phyloP scores from a whole-genome alignment of 2,888 invertebrate genomes.

The Stegophylla sp. region DNA sequence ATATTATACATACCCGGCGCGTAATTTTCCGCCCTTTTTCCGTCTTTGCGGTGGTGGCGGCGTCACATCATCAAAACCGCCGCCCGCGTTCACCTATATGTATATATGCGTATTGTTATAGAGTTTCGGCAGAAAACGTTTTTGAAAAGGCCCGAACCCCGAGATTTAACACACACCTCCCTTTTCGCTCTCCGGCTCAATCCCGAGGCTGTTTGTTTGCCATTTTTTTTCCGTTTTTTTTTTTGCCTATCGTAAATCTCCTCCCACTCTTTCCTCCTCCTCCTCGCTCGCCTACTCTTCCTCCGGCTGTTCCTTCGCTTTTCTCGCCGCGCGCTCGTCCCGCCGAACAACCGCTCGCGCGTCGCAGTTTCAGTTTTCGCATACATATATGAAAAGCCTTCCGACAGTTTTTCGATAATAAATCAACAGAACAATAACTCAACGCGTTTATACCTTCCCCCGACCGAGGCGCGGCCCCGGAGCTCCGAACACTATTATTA shows the following conservation, averaged over 20 bases:
- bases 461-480: background rate
- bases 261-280: background rate
- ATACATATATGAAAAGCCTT: constrained; percentile 30
- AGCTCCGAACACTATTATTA: no score
- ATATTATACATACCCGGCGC: constrained; percentile 32
- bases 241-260: constrained; percentile 19
- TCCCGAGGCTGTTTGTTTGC: constrained; percentile 7
- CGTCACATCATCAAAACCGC: no score
- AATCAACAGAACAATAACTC: constrained; percentile 57
- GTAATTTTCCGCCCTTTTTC: constrained; percentile 2
- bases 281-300: background rate
- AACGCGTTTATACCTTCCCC: background rate
- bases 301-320: no score
- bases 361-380: constrained; percentile 29
- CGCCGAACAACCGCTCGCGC: no score
- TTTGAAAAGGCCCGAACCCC: background rate
- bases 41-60: background rate
- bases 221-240: background rate
- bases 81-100: no score
- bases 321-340: background rate
- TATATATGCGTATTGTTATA: no score
- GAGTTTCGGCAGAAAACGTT: background rate
- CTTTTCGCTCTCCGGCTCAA: background rate
- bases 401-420: constrained; percentile 58
- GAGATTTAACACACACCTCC: constrained; percentile 21